A percentile compares a stretch with the other conserved stretches of the same genome.
Conservation (phyloP, 2,888 invertebrate genomes). For the Corbicula japonica region DNA sequence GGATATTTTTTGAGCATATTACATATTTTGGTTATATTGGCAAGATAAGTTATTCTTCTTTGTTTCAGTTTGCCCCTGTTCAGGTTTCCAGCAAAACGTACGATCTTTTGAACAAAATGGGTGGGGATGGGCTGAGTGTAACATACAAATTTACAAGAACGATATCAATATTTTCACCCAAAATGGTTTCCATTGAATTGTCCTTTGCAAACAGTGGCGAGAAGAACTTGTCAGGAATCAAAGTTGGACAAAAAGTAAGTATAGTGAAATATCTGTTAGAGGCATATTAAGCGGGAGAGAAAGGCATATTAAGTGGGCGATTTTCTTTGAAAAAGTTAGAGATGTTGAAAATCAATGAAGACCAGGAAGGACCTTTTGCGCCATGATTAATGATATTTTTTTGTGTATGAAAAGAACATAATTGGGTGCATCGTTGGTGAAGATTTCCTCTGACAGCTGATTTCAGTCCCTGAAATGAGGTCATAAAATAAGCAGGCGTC, state of each 20-base stretch:
- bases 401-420: too few species aligned
- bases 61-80: constrained; percentile 88
- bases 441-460: too few species aligned
- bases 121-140: constrained; percentile 87
- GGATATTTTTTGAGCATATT: background rate
- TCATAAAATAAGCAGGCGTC: too few species aligned
- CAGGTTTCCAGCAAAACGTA: constrained; percentile 88
- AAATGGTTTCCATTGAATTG: constrained; percentile 94
- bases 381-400: too few species aligned
- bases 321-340: too few species aligned
- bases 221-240: constrained; percentile 90
- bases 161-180: constrained; percentile 90
- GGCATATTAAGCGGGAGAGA: too few species aligned
- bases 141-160: constrained; percentile 85
- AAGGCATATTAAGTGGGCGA: too few species aligned
- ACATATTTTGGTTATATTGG: background rate
- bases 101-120: constrained; percentile 85
- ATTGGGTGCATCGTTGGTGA: too few species aligned
- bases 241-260: constrained; percentile 91
- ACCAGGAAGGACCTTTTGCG: too few species aligned
- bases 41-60: constrained; percentile 19
- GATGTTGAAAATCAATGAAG: too few species aligned
- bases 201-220: constrained; percentile 92
- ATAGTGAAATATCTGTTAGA: too few species aligned
- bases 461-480: too few species aligned